phyloP scores from a whole-genome alignment of 2,113 vertebrate species.

The Colius striatus region DNA sequence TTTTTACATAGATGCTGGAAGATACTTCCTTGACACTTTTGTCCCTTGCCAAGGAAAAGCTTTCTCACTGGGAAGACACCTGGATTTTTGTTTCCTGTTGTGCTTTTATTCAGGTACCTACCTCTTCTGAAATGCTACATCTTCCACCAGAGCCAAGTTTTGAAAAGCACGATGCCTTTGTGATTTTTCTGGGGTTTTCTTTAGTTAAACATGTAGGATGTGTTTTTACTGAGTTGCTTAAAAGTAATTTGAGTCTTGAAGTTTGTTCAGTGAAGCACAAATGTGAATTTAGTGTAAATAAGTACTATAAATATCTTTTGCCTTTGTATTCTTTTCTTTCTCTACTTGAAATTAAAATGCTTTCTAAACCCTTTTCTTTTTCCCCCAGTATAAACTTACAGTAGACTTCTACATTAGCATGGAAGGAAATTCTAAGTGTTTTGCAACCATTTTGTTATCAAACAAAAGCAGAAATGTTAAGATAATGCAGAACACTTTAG shows the following conservation, averaged over 20 bases:
- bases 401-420: background rate
- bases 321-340: background rate
- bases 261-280: background rate
- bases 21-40: background rate
- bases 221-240: background rate
- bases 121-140: background rate
- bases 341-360: background rate
- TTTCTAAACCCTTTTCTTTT: background rate
- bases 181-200: background rate
- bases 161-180: background rate
- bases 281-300: constrained; percentile 48
- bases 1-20: background rate
- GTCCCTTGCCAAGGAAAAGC: background rate
- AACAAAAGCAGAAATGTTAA: background rate
- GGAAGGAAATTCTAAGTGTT: background rate
- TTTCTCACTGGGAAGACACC: background rate
- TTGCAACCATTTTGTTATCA: background rate
- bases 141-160: background rate
- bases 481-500: background rate
- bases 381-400: background rate
- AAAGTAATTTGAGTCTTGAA: background rate
- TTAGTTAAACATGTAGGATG: background rate
- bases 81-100: background rate
- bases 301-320: background rate
- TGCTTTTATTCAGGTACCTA: background rate